Percentiles rank a stretch among this genome's conserved stretches.
These are phyloP conservation scores for Prionailurus bengalensis DNA, from an alignment of 2,113 vertebrate species.

Conservation along the genomic window DNA sequence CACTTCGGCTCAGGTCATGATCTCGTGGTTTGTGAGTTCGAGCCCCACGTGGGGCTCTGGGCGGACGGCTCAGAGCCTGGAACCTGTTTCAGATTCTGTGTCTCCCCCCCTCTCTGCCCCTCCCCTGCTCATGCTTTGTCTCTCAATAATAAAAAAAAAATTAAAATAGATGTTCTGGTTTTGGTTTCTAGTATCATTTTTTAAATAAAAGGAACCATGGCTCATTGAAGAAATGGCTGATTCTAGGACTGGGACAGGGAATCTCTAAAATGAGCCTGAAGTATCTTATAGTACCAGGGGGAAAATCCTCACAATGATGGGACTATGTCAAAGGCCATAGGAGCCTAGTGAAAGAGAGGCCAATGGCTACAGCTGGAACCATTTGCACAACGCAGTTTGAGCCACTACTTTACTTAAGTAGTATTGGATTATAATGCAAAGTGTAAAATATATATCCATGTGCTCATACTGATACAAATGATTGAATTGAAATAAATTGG, in stretches of 20 bases:
- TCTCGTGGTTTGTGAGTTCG: too few relatives aligned
- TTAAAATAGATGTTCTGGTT: neutral
- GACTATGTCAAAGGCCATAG: neutral
- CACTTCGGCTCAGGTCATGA: too few relatives aligned
- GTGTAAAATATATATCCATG: neutral
- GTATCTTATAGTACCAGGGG: neutral
- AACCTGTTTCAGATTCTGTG: too few relatives aligned
- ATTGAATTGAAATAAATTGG: neutral
- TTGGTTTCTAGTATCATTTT: neutral
- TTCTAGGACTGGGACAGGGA: neutral
- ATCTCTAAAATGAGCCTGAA: neutral
- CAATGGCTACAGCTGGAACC: neutral
- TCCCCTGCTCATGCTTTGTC: too few relatives aligned
- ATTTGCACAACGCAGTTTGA: neutral
- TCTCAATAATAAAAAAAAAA: neutral
- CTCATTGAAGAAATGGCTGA: slow-evolving; percentile 10
- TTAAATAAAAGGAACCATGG: neutral
- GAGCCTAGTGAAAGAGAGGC: neutral
- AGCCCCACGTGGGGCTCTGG: too few relatives aligned
- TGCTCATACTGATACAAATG: neutral
- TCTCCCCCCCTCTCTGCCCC: too few relatives aligned
- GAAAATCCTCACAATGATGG: neutral
- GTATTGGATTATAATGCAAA: neutral
- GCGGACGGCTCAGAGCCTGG: too few relatives aligned
- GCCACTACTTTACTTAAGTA: neutral